A percentile compares a stretch with the other conserved stretches of the same genome.
phyloP scores from a whole-genome alignment of 2,113 vertebrate genomes.

The Rhinolophus ferrumequinum region DNA sequence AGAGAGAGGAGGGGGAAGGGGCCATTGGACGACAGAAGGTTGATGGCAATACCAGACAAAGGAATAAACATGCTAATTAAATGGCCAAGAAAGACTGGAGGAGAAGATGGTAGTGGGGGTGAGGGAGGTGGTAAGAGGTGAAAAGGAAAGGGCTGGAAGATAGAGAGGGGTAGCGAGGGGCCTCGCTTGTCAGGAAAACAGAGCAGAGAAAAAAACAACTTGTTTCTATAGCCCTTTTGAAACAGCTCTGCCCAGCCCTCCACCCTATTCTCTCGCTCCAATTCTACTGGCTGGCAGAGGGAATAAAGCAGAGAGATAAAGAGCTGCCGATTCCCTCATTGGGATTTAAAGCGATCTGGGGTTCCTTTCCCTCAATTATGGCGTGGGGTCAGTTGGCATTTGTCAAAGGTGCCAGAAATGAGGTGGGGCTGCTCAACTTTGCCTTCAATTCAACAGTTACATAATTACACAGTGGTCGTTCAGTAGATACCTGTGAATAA shows the following conservation, averaged over 20 bases:
- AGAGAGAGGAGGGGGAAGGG: constrained; percentile 55
- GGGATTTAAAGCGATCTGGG: constrained; percentile 65
- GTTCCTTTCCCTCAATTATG: neutral
- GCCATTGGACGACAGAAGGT: constrained; percentile 82
- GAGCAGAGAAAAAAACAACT: constrained; percentile 21
- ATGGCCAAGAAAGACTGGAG: constrained; percentile 64
- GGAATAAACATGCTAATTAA: constrained; percentile 78
- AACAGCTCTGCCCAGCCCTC: neutral
- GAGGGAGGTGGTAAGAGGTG: constrained; percentile 32
- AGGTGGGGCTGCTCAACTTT: neutral
- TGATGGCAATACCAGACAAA: constrained; percentile 82
- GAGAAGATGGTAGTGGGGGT: neutral
- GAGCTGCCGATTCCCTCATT: constrained; percentile 65
- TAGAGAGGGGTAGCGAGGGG: neutral
- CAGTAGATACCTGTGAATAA: neutral
- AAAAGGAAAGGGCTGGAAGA: constrained; percentile 48
- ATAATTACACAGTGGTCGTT: accelerated
- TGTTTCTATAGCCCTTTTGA: constrained; percentile 74
- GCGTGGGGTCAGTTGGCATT: constrained; percentile 42
- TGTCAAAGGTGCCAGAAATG: neutral
- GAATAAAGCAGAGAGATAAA: constrained; percentile 52
- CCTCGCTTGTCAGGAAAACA: constrained; percentile 48
- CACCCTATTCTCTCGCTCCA: neutral
- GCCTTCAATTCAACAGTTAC: neutral
- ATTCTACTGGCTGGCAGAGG: neutral